Evolutionary conservation across 2,888 invertebrate species (phyloP), one percentile per base, ranked within the genome.

Genomic region (Timandra comae): DNA sequence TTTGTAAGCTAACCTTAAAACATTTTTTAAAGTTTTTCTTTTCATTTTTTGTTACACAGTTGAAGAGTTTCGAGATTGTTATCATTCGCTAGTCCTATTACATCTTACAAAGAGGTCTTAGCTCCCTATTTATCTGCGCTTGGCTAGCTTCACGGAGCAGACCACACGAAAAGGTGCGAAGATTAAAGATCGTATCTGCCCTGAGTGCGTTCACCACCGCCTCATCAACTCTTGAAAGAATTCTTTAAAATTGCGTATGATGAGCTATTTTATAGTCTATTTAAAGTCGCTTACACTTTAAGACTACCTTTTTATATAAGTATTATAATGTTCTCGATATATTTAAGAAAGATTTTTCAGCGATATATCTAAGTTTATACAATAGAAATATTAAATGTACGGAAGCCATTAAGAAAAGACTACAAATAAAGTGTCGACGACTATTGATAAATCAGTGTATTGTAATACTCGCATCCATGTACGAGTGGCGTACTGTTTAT

Each of bases 101-200:
- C 74, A 65, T 63, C 62, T 52, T 63, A 82, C 80, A 82, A 82
- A 82, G 79, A 70, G 65, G 52, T 52, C 64, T 62, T 52, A 52
- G 56, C 60, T 56, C 56, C 63, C 75, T 78, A 77, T 82, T 80
- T 81, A 78, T 77, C 76, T 74, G 60, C 56, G 63, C 63, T 66
- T 55, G 70, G 65, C 70, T 55, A 70, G 65, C 70, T 16, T 6
- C 16, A 3, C 4, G 6, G 16, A 50, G 30, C 49, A 49, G 65
- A 62, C 71, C 70, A 63, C 63, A 73, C 74, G 68, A 73, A 78
- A 77, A 84, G 84, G 84, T 84, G 84, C 78, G 80, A 84, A 77
- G 80, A 84, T 84, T 84, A 76, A 80, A 84, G 84, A 84, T 84
- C 52, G 46, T 84, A 84, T 84, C 16, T 16, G 16, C 3, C 4